Evolutionary conservation across 2,888 invertebrate species (phyloP).

Genomic region (Melanotus villosus): DNA sequence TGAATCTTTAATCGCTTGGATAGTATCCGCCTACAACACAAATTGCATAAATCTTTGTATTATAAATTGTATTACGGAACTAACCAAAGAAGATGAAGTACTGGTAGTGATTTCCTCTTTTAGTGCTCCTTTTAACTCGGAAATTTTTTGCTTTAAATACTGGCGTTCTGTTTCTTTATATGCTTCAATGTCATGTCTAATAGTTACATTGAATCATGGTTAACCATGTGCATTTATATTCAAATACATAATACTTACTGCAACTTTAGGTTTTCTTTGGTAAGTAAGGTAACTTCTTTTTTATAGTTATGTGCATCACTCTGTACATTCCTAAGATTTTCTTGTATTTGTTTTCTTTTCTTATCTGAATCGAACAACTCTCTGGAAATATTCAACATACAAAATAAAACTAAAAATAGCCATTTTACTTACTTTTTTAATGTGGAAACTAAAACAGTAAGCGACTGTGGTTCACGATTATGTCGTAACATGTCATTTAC

Average conservation of each 20-base stretch:
- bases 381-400: constrained; percentile 55
- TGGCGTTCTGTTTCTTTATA: constrained; percentile 56
- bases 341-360: constrained; percentile 66
- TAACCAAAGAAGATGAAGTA: constrained; percentile 56
- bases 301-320: constrained; percentile 61
- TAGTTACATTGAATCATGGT: background rate
- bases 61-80: constrained; percentile 17
- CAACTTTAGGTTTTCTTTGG: constrained; percentile 51
- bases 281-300: constrained; percentile 52
- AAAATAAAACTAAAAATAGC: background rate
- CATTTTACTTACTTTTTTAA: constrained; percentile 73
- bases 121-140: constrained; percentile 45
- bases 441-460: constrained; percentile 75
- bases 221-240: no score
- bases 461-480: constrained; percentile 72
- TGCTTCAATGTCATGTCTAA: constrained; percentile 41
- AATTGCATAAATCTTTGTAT: no score
- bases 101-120: background rate
- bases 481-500: constrained; percentile 75
- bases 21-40: constrained; percentile 68
- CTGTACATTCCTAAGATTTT: constrained; percentile 65
- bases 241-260: constrained; percentile 48
- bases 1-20: constrained; percentile 69
- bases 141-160: constrained; percentile 57
- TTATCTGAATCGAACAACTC: constrained; percentile 68